Evolutionary conservation across 2,113 vertebrate species (phyloP).

Genomic region (Chlamydotis undulata): DNA sequence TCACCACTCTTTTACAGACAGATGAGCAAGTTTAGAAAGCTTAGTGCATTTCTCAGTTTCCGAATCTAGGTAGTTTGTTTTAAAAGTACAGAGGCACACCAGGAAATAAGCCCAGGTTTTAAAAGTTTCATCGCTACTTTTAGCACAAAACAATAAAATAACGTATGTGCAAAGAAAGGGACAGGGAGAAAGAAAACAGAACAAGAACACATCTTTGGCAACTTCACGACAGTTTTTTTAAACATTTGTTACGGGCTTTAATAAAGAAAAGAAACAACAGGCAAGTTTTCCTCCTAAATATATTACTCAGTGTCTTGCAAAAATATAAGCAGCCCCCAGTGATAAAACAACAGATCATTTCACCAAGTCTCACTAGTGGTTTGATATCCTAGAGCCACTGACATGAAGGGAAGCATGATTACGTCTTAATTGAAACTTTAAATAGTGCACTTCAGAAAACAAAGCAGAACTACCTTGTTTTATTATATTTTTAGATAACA

Average conservation of each 20-base stretch:
- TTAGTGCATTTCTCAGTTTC: background rate
- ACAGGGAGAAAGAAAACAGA: background rate
- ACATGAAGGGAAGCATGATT: background rate
- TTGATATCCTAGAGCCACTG: background rate
- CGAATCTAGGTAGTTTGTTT: background rate
- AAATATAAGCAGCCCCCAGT: background rate
- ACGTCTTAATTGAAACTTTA: background rate
- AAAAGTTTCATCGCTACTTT: background rate
- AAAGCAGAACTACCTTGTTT: background rate
- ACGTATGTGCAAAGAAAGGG: rapidly evolving
- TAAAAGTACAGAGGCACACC: background rate
- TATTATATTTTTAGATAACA: background rate
- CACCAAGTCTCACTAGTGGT: background rate
- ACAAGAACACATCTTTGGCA: background rate
- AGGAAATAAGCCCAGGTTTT: background rate
- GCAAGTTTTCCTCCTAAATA: background rate
- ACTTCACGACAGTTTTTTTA: background rate
- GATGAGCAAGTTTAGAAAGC: background rate
- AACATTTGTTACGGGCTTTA: background rate
- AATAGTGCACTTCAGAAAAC: background rate
- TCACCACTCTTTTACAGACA: background rate
- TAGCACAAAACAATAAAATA: background rate
- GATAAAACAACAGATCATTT: background rate
- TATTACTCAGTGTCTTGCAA: background rate
- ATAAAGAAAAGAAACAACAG: background rate